Conservation (phyloP, 2,113 vertebrate species). For the Oncorhynchus mykiss region DNA sequence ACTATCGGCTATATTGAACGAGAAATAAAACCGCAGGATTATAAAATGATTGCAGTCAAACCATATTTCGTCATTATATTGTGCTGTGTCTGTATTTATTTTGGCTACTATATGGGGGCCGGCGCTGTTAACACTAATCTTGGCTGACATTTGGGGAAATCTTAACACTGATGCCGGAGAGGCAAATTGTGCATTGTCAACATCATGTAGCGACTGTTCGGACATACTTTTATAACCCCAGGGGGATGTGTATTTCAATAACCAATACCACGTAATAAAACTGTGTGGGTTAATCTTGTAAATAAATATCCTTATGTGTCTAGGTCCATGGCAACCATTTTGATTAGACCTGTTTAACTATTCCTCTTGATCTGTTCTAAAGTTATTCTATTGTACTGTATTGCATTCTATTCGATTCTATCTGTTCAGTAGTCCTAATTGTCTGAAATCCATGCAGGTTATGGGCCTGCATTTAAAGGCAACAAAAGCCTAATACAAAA, state of each 20-base stretch:
- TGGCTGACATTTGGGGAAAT: slow-evolving; percentile 82
- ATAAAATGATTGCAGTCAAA: slow-evolving; percentile 1
- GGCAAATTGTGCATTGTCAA: slow-evolving; percentile 49
- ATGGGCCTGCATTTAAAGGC: too few species aligned
- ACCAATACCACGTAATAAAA: background rate
- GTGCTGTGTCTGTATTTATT: slow-evolving; percentile 46
- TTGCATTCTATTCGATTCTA: too few species aligned
- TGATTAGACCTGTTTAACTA: too few species aligned
- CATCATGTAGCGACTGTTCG: background rate
- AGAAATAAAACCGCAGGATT: background rate
- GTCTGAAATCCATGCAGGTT: too few species aligned
- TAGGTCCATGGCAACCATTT: too few species aligned
- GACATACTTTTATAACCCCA: slow-evolving; percentile 4
- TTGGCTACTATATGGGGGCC: slow-evolving; percentile 4
- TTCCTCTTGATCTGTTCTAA: too few species aligned
- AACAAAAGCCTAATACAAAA: too few species aligned
- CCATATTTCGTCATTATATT: slow-evolving; percentile 1
- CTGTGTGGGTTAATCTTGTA: background rate
- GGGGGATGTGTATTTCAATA: background rate
- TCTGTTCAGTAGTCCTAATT: too few species aligned
- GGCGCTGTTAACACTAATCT: slow-evolving; percentile 77
- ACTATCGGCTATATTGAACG: background rate
- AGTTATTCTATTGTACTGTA: too few species aligned
- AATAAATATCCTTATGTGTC: background rate
- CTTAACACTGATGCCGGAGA: slow-evolving; percentile 69